These are phyloP conservation scores for Prostheceraeus crozeri DNA, from an alignment of 2,888 invertebrate species.

Conservation along the genomic window DNA sequence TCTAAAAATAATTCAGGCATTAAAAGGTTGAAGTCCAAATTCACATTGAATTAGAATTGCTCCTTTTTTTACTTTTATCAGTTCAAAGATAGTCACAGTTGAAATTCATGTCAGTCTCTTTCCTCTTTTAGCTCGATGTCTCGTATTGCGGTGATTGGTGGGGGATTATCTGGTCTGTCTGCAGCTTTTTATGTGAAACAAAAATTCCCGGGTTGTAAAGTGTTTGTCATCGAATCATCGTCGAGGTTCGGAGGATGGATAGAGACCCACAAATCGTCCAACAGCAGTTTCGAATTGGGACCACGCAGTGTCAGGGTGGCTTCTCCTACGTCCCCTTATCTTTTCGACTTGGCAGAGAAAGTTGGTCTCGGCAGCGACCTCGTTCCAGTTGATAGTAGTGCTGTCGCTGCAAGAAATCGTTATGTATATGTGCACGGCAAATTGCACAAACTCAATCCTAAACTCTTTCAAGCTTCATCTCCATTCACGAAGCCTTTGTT, in stretches of 20 bases:
- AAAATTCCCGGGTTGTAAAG: neutral
- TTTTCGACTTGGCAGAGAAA: neutral
- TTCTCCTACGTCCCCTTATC: neutral
- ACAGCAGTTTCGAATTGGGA: slow-evolving; percentile 3
- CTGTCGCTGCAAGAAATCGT: neutral
- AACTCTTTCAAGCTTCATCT: neutral
- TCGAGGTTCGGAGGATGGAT: slow-evolving; percentile 11
- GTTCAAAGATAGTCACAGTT: no score
- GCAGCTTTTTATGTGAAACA: slow-evolving; percentile 2
- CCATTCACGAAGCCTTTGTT: neutral
- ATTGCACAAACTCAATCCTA: neutral
- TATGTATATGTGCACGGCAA: neutral
- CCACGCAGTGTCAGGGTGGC: neutral
- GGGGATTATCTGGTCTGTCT: slow-evolving; percentile 11
- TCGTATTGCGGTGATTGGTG: neutral
- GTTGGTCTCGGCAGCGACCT: neutral
- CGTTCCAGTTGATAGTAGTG: neutral
- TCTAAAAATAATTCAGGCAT: no score
- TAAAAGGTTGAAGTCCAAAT: no score
- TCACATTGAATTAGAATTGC: no score
- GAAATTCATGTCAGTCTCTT: no score
- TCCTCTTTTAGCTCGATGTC: no score
- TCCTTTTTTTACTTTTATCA: no score
- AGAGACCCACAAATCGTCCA: neutral
- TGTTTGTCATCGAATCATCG: neutral